Percentiles rank a stretch among this genome's conserved stretches.
Conservation (phyloP, 2,888 invertebrate genomes). For the Trisateles emortualis region DNA sequence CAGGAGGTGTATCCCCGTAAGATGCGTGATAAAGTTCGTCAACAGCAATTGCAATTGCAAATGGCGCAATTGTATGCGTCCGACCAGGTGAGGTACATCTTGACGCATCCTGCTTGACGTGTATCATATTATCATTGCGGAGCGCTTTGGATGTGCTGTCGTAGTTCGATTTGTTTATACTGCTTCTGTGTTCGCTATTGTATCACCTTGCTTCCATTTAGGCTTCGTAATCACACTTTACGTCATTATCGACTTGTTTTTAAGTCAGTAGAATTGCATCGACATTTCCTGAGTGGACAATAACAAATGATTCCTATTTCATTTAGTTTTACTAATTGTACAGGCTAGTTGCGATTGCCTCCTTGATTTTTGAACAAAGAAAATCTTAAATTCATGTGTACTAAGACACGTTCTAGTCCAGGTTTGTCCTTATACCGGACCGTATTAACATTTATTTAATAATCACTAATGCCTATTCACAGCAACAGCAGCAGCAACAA, state of each 20-base stretch:
- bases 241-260: slow-evolving; percentile 23
- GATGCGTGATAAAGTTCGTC: slow-evolving; percentile 93
- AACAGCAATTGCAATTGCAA: slow-evolving; percentile 88
- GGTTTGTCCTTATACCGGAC: slow-evolving; percentile 11
- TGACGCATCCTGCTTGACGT: slow-evolving; percentile 81
- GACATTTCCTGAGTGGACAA: slow-evolving; percentile 35
- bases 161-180: slow-evolving; percentile 69
- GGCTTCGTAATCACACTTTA: slow-evolving; percentile 52
- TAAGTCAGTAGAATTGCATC: slow-evolving; percentile 35
- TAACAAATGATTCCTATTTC: slow-evolving; percentile 38
- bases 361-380: slow-evolving; percentile 24
- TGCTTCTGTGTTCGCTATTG: slow-evolving; percentile 73
- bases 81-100: slow-evolving; percentile 84
- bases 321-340: slow-evolving; percentile 48
- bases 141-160: slow-evolving; percentile 86
- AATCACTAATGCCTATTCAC: slow-evolving; percentile 19
- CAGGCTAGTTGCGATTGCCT: slow-evolving; percentile 44
- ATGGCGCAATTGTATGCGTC: slow-evolving; percentile 86
- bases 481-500: slow-evolving; percentile 62
- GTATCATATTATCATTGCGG: slow-evolving; percentile 64
- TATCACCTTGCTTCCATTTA: slow-evolving; percentile 67
- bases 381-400: slow-evolving; percentile 3
- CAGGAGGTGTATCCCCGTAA: slow-evolving; percentile 93
- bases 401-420: not conserved
- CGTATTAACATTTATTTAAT: not conserved